Conservation (phyloP, 2,888 invertebrate species). For the Dastarcus helophoroides region DNA sequence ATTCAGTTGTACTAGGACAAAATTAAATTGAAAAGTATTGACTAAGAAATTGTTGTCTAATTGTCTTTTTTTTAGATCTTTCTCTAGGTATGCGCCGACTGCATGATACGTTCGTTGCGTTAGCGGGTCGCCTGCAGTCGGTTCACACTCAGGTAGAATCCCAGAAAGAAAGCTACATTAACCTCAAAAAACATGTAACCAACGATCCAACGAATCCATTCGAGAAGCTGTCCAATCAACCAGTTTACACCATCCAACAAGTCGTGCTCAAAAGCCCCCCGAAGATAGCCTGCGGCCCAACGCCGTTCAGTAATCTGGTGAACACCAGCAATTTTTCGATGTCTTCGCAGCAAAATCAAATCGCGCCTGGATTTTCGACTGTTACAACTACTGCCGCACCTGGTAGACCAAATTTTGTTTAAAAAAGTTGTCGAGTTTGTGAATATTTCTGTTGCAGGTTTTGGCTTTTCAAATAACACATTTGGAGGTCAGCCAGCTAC, state of each 20-base stretch:
- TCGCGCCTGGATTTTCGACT: conserved; percentile 24
- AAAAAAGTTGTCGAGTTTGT: conserved; percentile 1
- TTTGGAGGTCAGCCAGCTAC: conserved; percentile 12
- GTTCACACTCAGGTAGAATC: conserved; percentile 67
- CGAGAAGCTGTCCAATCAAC: conserved; percentile 35
- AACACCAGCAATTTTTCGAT: conserved; percentile 23
- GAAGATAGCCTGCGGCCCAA: conserved; percentile 48
- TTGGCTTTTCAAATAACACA: conserved; percentile 11
- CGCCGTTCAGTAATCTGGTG: conserved; percentile 42
- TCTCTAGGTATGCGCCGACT: conserved; percentile 67
- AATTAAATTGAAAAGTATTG: not conserved
- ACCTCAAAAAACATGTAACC: conserved; percentile 63
- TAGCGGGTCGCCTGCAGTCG: conserved; percentile 78
- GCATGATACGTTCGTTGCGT: conserved; percentile 74
- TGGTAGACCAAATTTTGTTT: conserved; percentile 7
- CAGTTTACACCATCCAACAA: conserved; percentile 19
- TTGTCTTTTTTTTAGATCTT: too few relatives aligned
- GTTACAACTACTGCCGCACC: conserved; percentile 14
- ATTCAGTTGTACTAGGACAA: not conserved
- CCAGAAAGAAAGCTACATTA: conserved; percentile 77
- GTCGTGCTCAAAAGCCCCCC: conserved; percentile 27
- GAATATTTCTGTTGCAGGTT: conserved; percentile 7
- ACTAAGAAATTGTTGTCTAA: conserved; percentile 1
- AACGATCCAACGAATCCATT: conserved; percentile 72
- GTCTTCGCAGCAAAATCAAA: conserved; percentile 33